phyloP scores from a whole-genome alignment of 2,113 vertebrate species.

The Herpetotheres cachinnans region DNA sequence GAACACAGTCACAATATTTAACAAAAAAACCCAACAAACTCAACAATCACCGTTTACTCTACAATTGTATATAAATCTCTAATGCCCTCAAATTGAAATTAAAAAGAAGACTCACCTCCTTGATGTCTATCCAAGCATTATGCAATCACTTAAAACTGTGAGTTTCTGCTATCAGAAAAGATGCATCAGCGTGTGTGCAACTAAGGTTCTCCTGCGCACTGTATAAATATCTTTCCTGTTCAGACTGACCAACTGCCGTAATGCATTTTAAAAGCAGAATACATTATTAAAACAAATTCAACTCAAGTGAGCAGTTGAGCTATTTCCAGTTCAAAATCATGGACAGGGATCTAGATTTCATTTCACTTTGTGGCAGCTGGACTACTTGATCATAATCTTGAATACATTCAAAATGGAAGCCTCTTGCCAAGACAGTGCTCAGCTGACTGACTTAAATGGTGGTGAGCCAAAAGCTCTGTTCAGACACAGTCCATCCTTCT shows the following conservation, averaged over 20 bases:
- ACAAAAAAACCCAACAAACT: neutral
- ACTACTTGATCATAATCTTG: neutral
- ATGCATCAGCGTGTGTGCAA: fast-evolving
- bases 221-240: neutral
- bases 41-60: neutral
- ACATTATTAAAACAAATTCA: neutral
- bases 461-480: neutral
- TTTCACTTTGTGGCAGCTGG: neutral
- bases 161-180: neutral
- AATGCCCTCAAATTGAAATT: neutral
- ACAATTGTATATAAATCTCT: neutral
- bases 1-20: neutral
- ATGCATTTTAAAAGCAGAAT: neutral
- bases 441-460: fast-evolving
- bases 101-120: neutral
- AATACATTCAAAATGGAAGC: neutral
- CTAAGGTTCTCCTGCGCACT: neutral
- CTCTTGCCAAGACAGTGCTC: neutral
- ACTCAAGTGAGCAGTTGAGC: neutral
- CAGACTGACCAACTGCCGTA: neutral
- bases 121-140: neutral
- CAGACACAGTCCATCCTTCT: neutral
- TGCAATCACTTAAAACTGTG: neutral
- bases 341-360: neutral
- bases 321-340: neutral